Percentiles rank a stretch among this genome's conserved stretches.
Evolutionary conservation across 2,888 invertebrate species (phyloP).

Genomic region (Troilus luridus): DNA sequence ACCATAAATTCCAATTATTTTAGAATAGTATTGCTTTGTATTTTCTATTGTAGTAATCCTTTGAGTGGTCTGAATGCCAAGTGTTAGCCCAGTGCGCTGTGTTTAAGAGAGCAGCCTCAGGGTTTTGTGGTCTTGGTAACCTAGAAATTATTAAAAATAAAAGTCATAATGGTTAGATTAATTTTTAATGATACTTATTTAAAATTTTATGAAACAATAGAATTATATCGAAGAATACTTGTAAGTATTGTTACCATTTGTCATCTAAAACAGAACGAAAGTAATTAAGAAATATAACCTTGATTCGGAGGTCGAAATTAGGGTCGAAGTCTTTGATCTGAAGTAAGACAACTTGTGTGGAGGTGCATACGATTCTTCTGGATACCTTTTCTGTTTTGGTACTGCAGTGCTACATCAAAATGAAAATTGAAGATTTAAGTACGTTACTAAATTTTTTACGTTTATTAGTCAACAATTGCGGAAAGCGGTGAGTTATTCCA

Average conservation of each 20-base stretch:
- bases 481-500: slow-evolving; percentile 6
- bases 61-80: slow-evolving; percentile 82
- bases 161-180: not conserved
- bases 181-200: not conserved
- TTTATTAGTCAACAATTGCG: slow-evolving; percentile 8
- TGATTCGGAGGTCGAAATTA: slow-evolving; percentile 45
- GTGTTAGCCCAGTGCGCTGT: slow-evolving; percentile 68
- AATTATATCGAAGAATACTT: not conserved
- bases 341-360: slow-evolving; percentile 51
- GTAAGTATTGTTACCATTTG: not conserved
- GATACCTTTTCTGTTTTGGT: slow-evolving; percentile 53
- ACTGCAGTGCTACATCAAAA: slow-evolving; percentile 35
- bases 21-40: slow-evolving; percentile 69
- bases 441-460: not conserved
- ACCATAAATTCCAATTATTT: slow-evolving; percentile 39
- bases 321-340: slow-evolving; percentile 31
- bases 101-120: slow-evolving; percentile 62
- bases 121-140: slow-evolving; percentile 56
- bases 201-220: not conserved
- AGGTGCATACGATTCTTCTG: slow-evolving; percentile 23
- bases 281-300: slow-evolving; percentile 34
- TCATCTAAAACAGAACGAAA: not conserved
- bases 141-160: not conserved
- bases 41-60: slow-evolving; percentile 82
- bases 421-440: not conserved